Conservation (phyloP, 2,113 vertebrate species). For the Channa maculata region DNA sequence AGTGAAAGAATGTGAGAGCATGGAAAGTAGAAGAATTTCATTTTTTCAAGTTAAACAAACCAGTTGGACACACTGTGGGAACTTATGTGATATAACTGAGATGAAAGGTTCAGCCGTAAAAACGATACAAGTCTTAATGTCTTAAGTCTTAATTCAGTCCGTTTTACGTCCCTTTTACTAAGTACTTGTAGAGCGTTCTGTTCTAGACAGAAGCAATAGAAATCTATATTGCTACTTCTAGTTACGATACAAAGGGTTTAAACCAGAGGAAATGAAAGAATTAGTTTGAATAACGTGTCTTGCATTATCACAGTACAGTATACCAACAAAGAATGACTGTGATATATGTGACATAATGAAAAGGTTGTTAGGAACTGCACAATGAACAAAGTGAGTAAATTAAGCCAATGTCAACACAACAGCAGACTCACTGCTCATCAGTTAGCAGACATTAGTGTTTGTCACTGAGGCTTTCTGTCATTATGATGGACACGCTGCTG, state of each 20-base stretch:
- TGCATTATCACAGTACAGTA: not conserved
- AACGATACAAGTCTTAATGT: too few species aligned
- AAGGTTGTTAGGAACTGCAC: not conserved
- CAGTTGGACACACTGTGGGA: constrained; percentile 23
- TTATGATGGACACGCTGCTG: constrained; percentile 37
- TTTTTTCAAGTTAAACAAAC: constrained; percentile 33
- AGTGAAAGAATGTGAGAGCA: not conserved
- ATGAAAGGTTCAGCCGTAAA: too few species aligned
- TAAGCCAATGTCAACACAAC: not conserved
- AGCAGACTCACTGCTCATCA: not conserved
- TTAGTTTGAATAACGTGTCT: not conserved
- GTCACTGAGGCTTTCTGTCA: constrained; percentile 24
- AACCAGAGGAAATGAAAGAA: not conserved
- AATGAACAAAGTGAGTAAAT: not conserved
- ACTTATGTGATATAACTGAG: constrained; percentile 26
- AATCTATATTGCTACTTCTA: not conserved
- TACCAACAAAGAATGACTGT: too few species aligned
- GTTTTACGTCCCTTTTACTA: too few species aligned
- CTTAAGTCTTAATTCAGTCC: too few species aligned
- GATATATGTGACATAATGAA: not conserved
- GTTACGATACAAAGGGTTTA: not conserved
- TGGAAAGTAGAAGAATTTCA: constrained; percentile 3
- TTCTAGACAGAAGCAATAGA: too few species aligned
- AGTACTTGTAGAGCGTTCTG: too few species aligned
- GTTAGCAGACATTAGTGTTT: constrained; percentile 21